phyloP scores from a whole-genome alignment of 2,888 invertebrate species.

The Pheosia gnoma region DNA sequence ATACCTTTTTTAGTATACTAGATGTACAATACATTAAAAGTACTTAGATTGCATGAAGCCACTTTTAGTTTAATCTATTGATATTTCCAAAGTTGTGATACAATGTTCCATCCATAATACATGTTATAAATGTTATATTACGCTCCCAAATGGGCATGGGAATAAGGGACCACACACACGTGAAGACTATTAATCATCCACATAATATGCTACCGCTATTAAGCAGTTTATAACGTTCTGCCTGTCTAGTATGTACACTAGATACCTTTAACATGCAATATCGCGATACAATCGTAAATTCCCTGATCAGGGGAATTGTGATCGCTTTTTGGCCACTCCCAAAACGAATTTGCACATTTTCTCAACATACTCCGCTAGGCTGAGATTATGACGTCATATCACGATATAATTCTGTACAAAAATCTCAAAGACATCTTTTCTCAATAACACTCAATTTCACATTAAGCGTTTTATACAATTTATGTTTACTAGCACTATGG shows the following conservation, averaged over 20 bases:
- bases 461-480: no score
- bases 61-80: not conserved
- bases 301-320: not conserved
- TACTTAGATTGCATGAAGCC: not conserved
- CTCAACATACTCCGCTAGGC: no score
- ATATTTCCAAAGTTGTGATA: not conserved
- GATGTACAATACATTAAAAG: no score
- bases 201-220: slow-evolving; percentile 6
- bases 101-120: not conserved
- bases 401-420: no score
- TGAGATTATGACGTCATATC: no score
- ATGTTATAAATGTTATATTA: not conserved
- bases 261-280: not conserved
- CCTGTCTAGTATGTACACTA: not conserved
- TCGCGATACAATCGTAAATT: not conserved
- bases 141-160: slow-evolving; percentile 1
- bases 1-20: no score
- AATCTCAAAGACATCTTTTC: no score
- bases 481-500: no score
- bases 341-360: no score
- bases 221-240: slow-evolving; percentile 10
- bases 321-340: not conserved
- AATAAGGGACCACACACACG: slow-evolving; percentile 2
- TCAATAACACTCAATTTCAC: no score
- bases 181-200: slow-evolving; percentile 8